Evolutionary conservation across 2,888 invertebrate species (phyloP).

Genomic region (Zelleria hepariella): DNA sequence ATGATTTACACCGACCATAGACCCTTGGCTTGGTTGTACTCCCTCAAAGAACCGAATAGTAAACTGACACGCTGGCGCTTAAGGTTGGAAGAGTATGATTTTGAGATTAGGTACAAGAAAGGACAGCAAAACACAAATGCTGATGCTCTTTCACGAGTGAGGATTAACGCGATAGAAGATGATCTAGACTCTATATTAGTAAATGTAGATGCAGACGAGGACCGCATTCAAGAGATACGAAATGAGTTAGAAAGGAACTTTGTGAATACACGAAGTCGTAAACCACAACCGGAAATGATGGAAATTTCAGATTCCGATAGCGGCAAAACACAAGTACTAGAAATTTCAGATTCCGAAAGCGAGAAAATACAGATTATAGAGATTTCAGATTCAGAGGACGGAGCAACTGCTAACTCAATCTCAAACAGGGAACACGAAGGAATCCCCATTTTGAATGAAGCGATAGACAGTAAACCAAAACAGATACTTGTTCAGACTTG

Average conservation of each 20-base stretch:
- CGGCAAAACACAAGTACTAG: no score
- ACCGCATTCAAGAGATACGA: background rate
- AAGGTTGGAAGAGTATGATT: constrained; percentile 13
- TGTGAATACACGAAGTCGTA: no score
- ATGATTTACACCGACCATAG: constrained; percentile 7
- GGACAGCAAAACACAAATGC: constrained; percentile 15
- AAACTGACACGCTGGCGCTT: constrained; percentile 8
- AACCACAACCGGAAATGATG: no score
- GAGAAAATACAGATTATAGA: no score
- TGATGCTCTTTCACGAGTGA: constrained; percentile 13
- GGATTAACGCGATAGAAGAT: background rate
- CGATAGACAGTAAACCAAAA: constrained; percentile 5
- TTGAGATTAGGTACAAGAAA: constrained; percentile 15
- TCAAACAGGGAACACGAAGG: constrained; percentile 3
- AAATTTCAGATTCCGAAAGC: no score
- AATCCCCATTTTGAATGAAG: constrained; percentile 2
- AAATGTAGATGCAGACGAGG: background rate
- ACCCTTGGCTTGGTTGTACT: constrained; percentile 13
- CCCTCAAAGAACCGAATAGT: constrained; percentile 1
- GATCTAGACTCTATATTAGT: constrained; percentile 1
- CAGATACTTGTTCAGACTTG: background rate
- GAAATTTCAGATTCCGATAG: no score
- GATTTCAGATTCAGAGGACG: background rate
- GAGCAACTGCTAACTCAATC: constrained; percentile 1
- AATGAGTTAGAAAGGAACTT: no score